Conservation (phyloP, 2,113 vertebrate species). For the Pristiophorus japonicus region DNA sequence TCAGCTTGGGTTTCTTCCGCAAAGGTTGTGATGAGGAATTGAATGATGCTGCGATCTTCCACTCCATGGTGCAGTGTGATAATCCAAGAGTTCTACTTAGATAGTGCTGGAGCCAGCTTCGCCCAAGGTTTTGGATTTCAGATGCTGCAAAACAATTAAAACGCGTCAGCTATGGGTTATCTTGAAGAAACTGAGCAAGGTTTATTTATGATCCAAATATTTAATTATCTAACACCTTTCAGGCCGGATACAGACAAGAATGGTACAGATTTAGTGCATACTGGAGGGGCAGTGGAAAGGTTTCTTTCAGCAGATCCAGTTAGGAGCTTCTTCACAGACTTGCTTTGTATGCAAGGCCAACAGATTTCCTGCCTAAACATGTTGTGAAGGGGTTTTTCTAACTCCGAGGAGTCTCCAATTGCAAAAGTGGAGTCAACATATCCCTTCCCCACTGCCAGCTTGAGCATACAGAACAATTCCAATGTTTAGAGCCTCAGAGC, state of each 20-base stretch:
- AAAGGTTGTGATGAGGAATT: background rate
- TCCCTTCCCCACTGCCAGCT: background rate
- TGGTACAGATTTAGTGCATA: too few relatives aligned
- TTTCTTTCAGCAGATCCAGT: background rate
- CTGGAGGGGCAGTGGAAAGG: too few relatives aligned
- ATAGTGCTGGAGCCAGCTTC: background rate
- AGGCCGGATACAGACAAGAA: too few relatives aligned
- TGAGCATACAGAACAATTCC: background rate
- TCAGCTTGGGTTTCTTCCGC: background rate
- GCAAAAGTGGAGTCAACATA: background rate
- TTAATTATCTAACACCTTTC: too few relatives aligned
- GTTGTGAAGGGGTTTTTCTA: background rate
- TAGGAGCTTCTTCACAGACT: background rate
- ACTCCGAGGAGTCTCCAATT: background rate
- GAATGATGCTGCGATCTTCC: too few relatives aligned
- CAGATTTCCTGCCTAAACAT: background rate
- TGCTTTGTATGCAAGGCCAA: background rate
- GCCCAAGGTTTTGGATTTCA: background rate
- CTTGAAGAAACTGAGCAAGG: too few relatives aligned
- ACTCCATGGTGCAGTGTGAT: too few relatives aligned
- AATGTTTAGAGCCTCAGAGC: background rate
- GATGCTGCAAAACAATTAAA: background rate
- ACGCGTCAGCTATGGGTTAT: too few relatives aligned
- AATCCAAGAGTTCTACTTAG: background rate
- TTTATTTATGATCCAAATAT: too few relatives aligned